phyloP scores from a whole-genome alignment of 2,797 vertebrate genomes.

The Sebastes glaucus region DNA sequence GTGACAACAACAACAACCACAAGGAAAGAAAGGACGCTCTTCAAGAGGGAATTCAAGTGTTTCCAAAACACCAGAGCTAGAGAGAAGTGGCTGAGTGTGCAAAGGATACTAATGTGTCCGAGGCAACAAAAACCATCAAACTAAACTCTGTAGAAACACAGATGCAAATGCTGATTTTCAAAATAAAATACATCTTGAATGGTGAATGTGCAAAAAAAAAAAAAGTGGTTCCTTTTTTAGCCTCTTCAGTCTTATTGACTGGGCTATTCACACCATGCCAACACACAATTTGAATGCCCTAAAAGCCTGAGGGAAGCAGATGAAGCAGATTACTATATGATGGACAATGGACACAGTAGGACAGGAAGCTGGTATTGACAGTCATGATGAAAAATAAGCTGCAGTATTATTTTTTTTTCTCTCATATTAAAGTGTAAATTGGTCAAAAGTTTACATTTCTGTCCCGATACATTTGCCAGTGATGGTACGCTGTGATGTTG shows the following conservation, averaged over 20 bases:
- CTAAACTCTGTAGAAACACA: not conserved
- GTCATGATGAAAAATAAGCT: not conserved
- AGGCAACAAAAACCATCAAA: not conserved
- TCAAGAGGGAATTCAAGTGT: conserved; percentile 37
- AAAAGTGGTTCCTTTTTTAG: not conserved
- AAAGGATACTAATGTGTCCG: not conserved
- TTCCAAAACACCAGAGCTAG: conserved; percentile 23
- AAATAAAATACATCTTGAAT: not conserved
- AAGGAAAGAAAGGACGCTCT: not conserved
- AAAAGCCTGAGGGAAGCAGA: conserved; percentile 9
- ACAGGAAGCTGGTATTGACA: not conserved
- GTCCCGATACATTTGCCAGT: not conserved
- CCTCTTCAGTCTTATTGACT: not conserved
- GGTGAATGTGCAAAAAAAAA: not conserved
- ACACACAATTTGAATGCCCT: not conserved
- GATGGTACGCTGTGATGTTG: not conserved
- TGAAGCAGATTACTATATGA: conserved; percentile 3
- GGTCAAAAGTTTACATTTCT: not conserved
- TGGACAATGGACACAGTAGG: not conserved
- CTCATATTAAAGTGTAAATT: not conserved
- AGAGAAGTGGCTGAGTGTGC: not conserved
- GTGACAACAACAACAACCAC: conserved; percentile 39
- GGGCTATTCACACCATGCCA: not conserved
- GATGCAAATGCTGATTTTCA: not conserved
- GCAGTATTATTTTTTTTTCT: not conserved